Evolutionary conservation across 2,888 invertebrate species (phyloP).

Genomic region (Macrosiphum euphorbiae): DNA sequence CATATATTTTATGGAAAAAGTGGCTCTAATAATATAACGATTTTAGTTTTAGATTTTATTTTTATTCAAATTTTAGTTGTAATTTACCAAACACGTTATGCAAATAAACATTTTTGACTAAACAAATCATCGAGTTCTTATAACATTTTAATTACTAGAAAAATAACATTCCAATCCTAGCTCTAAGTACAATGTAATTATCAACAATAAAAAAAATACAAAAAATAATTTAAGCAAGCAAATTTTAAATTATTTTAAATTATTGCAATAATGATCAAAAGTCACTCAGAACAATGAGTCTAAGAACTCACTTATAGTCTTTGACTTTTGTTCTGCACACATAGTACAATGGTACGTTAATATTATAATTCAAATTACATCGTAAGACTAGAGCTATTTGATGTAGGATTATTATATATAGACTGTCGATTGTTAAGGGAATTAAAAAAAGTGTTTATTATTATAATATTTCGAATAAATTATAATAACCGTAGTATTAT

Average conservation of each 20-base stretch:
- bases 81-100: neutral
- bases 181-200: neutral
- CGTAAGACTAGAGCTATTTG: neutral
- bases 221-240: neutral
- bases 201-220: neutral
- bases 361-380: neutral
- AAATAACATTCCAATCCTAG: neutral
- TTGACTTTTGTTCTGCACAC: neutral
- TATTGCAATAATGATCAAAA: neutral
- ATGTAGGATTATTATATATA: neutral
- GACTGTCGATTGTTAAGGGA: neutral
- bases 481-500: no score
- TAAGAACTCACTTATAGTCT: neutral
- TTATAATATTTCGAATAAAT: neutral
- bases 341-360: neutral
- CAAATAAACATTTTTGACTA: neutral
- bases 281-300: neutral
- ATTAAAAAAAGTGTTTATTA: neutral
- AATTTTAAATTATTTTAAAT: neutral
- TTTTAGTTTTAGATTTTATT: no score
- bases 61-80: no score
- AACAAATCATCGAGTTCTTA: neutral
- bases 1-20: no score
- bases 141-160: neutral
- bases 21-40: neutral